phyloP scores from a whole-genome alignment of 2,797 vertebrate species.

The Macropodus opercularis region DNA sequence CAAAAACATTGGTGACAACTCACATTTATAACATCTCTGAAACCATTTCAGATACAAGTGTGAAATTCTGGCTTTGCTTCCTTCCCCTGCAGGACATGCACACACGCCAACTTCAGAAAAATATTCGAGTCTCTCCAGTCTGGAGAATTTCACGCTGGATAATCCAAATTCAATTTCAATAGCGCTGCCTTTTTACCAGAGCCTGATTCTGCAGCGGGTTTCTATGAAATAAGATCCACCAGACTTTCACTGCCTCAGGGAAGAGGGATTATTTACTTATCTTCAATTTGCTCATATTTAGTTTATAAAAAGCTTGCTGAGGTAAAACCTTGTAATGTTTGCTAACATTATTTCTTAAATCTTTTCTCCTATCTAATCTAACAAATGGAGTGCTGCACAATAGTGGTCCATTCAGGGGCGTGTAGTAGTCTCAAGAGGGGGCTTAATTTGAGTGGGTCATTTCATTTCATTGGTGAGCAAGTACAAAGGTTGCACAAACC shows the following conservation, averaged over 20 bases:
- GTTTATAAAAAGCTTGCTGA: constrained; percentile 79
- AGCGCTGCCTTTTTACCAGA: constrained; percentile 76
- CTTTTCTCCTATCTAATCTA: constrained; percentile 75
- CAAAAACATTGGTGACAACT: constrained; percentile 78
- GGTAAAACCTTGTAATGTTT: constrained; percentile 82
- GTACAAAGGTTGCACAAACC: constrained; percentile 34
- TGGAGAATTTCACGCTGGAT: constrained; percentile 83
- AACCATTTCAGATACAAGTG: constrained; percentile 80
- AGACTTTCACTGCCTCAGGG: constrained; percentile 76
- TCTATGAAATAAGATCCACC: constrained; percentile 79
- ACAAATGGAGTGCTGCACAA: constrained; percentile 66
- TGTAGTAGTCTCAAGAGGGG: constrained; percentile 52
- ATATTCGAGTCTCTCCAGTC: constrained; percentile 78
- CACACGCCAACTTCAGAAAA: constrained; percentile 80
- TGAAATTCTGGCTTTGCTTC: constrained; percentile 80
- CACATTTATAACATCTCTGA: constrained; percentile 82
- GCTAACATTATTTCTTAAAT: constrained; percentile 75
- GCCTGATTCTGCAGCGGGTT: constrained; percentile 76
- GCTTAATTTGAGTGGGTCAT: constrained; percentile 63
- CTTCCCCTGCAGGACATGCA: constrained; percentile 81
- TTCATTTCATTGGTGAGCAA: constrained; percentile 54
- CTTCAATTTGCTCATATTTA: constrained; percentile 84
- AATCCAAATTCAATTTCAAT: constrained; percentile 85
- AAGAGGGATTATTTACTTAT: constrained; percentile 83
- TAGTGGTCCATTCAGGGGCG: constrained; percentile 48